phyloP scores from a whole-genome alignment of 1,140 invertebrate genomes.

The Aradophagus sp. region DNA sequence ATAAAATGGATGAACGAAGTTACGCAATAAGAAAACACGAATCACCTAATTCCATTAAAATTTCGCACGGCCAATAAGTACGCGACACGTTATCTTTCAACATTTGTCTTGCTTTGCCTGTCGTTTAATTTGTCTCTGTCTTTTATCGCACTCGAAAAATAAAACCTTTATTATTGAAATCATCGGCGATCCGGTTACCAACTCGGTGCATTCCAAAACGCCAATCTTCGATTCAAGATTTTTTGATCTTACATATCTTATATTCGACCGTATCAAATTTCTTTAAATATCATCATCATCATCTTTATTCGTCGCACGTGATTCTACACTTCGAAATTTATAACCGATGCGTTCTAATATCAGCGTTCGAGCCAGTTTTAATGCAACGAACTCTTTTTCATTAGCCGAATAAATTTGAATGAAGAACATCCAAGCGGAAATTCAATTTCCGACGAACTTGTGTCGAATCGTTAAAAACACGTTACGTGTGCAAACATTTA shows the following conservation, averaged over 20 bases:
- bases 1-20: slow-evolving; percentile 34
- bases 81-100: too few species aligned
- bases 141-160: too few species aligned
- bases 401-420: slow-evolving; percentile 57
- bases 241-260: slow-evolving; percentile 26
- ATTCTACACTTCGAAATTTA: slow-evolving; percentile 27
- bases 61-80: background rate
- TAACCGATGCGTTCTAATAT: slow-evolving; percentile 36
- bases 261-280: slow-evolving; percentile 28
- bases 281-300: slow-evolving; percentile 22
- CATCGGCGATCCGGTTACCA: slow-evolving; percentile 7
- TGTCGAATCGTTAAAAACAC: slow-evolving; percentile 50
- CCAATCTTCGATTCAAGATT: slow-evolving; percentile 17
- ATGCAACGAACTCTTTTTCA: slow-evolving; percentile 51
- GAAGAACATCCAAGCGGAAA: slow-evolving; percentile 47
- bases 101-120: too few species aligned
- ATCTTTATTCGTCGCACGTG: slow-evolving; percentile 23
- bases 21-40: background rate
- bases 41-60: slow-evolving; percentile 12
- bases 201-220: slow-evolving; percentile 1
- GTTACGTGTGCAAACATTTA: slow-evolving; percentile 19
- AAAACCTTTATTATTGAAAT: slow-evolving; percentile 1
- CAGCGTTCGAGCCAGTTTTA: slow-evolving; percentile 28
- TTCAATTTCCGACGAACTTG: slow-evolving; percentile 57
- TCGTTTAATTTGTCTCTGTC: too few species aligned